Conservation (phyloP, 2,113 vertebrate genomes). For the Mobula hypostoma region DNA sequence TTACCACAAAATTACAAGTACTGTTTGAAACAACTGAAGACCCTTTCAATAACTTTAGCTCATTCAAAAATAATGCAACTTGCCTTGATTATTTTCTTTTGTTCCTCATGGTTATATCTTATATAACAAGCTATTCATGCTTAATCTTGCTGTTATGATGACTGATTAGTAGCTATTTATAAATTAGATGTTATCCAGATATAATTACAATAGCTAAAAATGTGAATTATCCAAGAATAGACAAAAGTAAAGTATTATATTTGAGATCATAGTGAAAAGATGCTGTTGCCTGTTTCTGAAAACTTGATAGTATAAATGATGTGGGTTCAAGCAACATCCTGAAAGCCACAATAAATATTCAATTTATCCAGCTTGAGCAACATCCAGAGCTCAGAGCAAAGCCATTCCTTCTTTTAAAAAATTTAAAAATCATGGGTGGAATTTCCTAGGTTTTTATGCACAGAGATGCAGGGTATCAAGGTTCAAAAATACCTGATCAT, state of each 20-base stretch:
- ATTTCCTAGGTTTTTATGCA: background rate
- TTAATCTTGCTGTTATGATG: background rate
- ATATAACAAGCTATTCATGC: background rate
- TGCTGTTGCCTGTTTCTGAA: no score
- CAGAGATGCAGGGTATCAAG: background rate
- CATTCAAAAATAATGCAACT: no score
- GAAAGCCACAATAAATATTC: background rate
- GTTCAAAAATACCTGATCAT: background rate
- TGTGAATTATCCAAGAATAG: background rate
- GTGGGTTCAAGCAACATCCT: background rate
- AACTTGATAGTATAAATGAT: background rate
- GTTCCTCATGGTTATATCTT: background rate
- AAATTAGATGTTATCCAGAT: background rate
- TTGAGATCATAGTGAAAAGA: background rate
- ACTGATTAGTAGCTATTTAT: background rate
- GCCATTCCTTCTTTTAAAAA: background rate
- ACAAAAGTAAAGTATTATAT: background rate
- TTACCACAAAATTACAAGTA: no score
- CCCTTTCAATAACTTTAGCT: no score
- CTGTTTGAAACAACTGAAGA: no score
- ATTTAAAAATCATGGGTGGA: background rate
- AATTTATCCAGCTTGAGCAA: background rate
- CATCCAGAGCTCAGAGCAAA: background rate
- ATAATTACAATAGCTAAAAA: background rate
- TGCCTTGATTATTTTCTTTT: no score